These are phyloP conservation scores for Hucho hucho DNA, from an alignment of 2,113 vertebrate genomes.

Conservation along the genomic window DNA sequence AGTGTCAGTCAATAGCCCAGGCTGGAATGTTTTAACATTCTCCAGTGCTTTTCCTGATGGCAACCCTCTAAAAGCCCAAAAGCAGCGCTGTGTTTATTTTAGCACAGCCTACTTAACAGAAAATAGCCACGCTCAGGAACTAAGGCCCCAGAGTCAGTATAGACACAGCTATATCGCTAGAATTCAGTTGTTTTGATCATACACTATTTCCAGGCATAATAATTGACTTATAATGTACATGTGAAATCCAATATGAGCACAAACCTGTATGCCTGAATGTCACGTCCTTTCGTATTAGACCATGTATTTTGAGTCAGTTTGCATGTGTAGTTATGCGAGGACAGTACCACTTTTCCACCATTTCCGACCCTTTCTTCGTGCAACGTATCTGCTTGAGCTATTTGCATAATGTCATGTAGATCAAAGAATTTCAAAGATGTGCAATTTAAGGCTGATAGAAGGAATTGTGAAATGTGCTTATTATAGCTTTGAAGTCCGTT, in stretches of 20 bases:
- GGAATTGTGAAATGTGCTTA: not conserved
- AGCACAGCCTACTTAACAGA: not conserved
- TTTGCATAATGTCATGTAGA: constrained; percentile 13
- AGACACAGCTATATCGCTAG: not conserved
- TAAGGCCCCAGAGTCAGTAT: not conserved
- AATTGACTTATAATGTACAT: not conserved
- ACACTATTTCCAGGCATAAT: no score
- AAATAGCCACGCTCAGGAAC: not conserved
- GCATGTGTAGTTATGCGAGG: not conserved
- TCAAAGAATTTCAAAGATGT: constrained; percentile 21
- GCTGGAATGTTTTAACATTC: constrained; percentile 3
- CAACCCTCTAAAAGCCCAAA: not conserved
- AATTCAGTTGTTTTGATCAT: not conserved
- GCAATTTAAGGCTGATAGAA: not conserved
- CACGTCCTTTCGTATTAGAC: not conserved
- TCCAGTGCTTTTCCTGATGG: not conserved
- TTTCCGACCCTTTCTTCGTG: not conserved
- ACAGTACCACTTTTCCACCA: not conserved
- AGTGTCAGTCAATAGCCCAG: not conserved
- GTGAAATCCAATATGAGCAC: not conserved
- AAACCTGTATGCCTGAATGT: not conserved
- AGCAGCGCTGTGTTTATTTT: constrained; percentile 12
- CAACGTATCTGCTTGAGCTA: not conserved
- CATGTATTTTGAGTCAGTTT: not conserved
- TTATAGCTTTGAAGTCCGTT: constrained; percentile 13